Base-by-base conservation (phyloP, 1,140 invertebrate species). In the Chironomus striatipennis region DNA sequence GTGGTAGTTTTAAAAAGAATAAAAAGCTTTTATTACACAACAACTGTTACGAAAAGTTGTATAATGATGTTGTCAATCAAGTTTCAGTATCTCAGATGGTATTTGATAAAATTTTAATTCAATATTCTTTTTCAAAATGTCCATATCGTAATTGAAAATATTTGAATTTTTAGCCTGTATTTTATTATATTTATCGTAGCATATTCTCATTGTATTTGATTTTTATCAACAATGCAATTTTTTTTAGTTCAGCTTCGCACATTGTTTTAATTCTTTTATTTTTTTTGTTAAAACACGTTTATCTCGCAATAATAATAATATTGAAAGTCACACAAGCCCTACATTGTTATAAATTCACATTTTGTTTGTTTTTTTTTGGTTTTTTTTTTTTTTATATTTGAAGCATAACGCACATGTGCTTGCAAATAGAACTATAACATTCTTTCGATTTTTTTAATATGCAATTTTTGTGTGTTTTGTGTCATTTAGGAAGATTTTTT, bases 251-350 rank as follows among this genome's bases (percentile, higher is more conserved):
- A 34, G 24, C 24, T 34, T 57, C 12, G 47, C 47, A 57, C 4
- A 5, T n/a, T n/a, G n/a, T n/a, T n/a, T n/a, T n/a, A n/a, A 57
- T 57, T 57, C 15, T 57, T 57, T 57, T 57, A 1, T n/a, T 57
- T 57, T 47, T 47, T 57, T 57, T 7, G 9, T 57, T 12, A n/a
- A 57, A 47, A 57, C 47, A 57, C 47, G 47, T 57, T 57, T n/a
- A 57, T 57, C 47, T 57, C 47, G 47, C 47, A 57, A n/a, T 57
- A 57, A 57, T 57, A 57, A 57, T 57, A 57, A 57, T 57, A 57
- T 57, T 57, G 47, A 57, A 57, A 57, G 47, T 57, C 47, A 57
- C 47, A 57, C 47, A 57, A 57, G 47, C 47, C 47, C 47, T 57
- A 57, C 47, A 57, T 57, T 57, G 47, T 57, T 10, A 57, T 57